A percentile compares a stretch with the other conserved stretches of the same genome.
These are phyloP conservation scores for Pseudopodoces humilis DNA, from an alignment of 2,113 vertebrate species.

Conservation along the genomic window DNA sequence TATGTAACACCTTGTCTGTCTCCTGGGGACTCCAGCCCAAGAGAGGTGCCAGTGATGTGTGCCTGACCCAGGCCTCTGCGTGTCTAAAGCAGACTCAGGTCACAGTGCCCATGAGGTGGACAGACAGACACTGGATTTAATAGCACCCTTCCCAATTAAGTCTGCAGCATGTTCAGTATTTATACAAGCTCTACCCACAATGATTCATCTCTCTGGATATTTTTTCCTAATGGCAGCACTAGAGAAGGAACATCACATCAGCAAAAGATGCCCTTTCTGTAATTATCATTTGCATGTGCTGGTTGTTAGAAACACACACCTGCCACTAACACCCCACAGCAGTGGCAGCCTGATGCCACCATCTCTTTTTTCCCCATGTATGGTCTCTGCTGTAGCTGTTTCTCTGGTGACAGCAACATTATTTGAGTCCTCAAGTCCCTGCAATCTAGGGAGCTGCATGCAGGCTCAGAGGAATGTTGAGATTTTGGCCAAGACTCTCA, in stretches of 20 bases:
- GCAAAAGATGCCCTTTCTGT: background rate
- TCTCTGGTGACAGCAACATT: background rate
- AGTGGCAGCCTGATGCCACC: background rate
- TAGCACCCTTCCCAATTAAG: background rate
- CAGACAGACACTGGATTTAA: background rate
- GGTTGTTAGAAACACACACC: background rate
- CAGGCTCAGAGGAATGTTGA: background rate
- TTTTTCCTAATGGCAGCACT: background rate
- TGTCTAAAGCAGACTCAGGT: background rate
- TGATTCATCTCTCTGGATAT: background rate
- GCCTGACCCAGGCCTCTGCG: background rate
- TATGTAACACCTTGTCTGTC: background rate
- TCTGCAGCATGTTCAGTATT: background rate
- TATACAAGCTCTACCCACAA: background rate
- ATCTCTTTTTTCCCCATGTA: background rate
- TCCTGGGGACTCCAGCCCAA: background rate
- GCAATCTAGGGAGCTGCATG: background rate
- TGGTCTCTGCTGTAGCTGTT: background rate
- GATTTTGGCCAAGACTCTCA: background rate
- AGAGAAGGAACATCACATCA: background rate
- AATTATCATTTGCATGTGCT: background rate
- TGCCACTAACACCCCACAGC: background rate
- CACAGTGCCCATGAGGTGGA: background rate
- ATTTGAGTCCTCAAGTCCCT: background rate
- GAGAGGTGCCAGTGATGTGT: background rate